Evolutionary conservation across 2,888 invertebrate species (phyloP), one percentile per base, ranked within the genome.

Genomic region (Timandra comae): DNA sequence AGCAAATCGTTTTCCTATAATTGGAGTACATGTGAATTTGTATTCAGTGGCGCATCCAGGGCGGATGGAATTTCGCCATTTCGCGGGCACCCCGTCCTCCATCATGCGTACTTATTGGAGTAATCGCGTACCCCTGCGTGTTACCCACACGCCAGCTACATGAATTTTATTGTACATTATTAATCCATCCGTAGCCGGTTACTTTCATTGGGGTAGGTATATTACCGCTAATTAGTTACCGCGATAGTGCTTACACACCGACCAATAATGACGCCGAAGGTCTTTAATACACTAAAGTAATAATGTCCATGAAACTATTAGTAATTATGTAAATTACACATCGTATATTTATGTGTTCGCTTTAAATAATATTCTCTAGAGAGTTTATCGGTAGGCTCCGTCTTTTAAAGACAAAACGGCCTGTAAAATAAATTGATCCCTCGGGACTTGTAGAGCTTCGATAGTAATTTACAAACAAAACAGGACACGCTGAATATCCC

Each of bases 1-100:
- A 82, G 73, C 79, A 84, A 84, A 85, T 85, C 84, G 84, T 85
- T 85, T 85, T 85, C 84, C 84, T 84, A 84, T 85, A 85, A 85
- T 85, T 85, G 84, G 84, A 84, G 81, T 84, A 84, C 82, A 84
- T 85, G 76, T 81, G 82, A 82, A 85, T 85, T 84, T 81, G 84
- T 85, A 85, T 85, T 85, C 84, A 82, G 82, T 74, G 66, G 80
- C 80, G 81, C 80, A 80, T 81, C 79, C 66, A 76, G 71, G 64
- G 74, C 69, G 77, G 76, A 79, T 81, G 80, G 77, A 78, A 79
- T 77, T 79, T 63, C 69, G 70, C 75, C 78, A 66, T 77, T 81
- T 72, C 79, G 77, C 74, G 75, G 67, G 60, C 60, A 66, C 69
- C 66, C 64, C 66, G 71, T 74, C 72, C 76, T 79, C 63, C 79